These are phyloP conservation scores for Aythya baeri DNA, from an alignment of 2,113 vertebrate genomes.

Conservation along the genomic window DNA sequence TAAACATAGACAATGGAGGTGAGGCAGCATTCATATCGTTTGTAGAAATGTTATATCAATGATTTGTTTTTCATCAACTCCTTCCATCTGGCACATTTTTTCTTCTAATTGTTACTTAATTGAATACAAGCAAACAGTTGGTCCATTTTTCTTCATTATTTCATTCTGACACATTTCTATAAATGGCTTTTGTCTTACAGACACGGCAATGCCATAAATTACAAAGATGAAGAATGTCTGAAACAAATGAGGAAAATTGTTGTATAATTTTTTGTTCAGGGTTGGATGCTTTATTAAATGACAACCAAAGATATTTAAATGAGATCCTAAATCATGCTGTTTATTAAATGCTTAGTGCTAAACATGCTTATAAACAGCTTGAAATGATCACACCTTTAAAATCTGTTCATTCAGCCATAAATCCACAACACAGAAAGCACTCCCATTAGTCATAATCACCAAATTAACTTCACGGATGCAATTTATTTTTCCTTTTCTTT, in stretches of 20 bases:
- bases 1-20: background rate
- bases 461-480: constrained; percentile 35
- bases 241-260: background rate
- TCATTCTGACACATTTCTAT: constrained; percentile 59
- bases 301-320: constrained; percentile 27
- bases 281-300: constrained; percentile 17
- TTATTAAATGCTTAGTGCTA: constrained; percentile 39
- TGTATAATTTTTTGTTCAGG: background rate
- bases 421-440: background rate
- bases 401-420: constrained; percentile 11
- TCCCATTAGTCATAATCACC: background rate
- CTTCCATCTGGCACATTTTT: constrained; percentile 59
- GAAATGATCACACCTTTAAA: constrained; percentile 23
- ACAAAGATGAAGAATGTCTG: background rate
- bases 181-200: constrained; percentile 51
- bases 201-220: constrained; percentile 34
- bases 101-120: constrained; percentile 56
- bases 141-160: constrained; percentile 70
- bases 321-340: constrained; percentile 10
- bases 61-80: constrained; percentile 34
- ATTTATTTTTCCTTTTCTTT: constrained; percentile 49
- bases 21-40: background rate
- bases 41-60: constrained; percentile 25
- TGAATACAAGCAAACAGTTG: constrained; percentile 59
- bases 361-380: background rate